Evolutionary conservation across 2,797 vertebrate species (phyloP), one percentile per base, ranked within the genome.

Genomic region (Fistularia tabacaria): DNA sequence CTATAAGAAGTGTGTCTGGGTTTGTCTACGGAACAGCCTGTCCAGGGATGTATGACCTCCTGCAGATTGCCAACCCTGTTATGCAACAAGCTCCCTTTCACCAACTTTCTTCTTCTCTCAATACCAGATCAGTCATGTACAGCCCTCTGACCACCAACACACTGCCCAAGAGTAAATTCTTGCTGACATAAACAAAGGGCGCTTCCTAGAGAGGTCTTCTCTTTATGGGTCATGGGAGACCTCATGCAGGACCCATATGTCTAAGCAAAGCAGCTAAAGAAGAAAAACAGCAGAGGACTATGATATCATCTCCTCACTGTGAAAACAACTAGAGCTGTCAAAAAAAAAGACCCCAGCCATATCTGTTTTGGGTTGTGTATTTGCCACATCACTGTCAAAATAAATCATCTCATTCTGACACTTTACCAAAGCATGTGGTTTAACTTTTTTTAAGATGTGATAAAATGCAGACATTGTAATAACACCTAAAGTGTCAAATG

Each of bases 31-130:
- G 53, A 76, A 85, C 70, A 85, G 61, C 65, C 44, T 77, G 72
- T 83, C 59, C 72, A 45, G 15, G 46, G 64, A 65, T 12, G 59
- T 69, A 67, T 60, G 66, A 79, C 60, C 55, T 48, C 57, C 63
- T 65, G 59, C 55, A 47, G 71, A 75, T 66, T 46, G 53, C 47
- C 62, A 4, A 14, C 15, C 14, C 37, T 1, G 10, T 83, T 82
- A 80, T 10, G 52, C 55, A 86, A 88, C 64, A 14, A 51, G 36
- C 65, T 46, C 36, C 58, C 51, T 76, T 77, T 74, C 66, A 56
- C 48, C 57, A 54, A 68, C 60, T 51, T 46, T 42, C 57, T 46
- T 46, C 54, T 55, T 49, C 40, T 46, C 65, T 46, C 38, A 39
- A 43, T 51, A 66, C 54, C 66, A 77, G 46, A 68, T 64, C 53